Evolutionary conservation across 64 coral and sea anemone species (phyloP), one percentile per base, ranked within the genome.

Genomic region (Montipora cactus): DNA sequence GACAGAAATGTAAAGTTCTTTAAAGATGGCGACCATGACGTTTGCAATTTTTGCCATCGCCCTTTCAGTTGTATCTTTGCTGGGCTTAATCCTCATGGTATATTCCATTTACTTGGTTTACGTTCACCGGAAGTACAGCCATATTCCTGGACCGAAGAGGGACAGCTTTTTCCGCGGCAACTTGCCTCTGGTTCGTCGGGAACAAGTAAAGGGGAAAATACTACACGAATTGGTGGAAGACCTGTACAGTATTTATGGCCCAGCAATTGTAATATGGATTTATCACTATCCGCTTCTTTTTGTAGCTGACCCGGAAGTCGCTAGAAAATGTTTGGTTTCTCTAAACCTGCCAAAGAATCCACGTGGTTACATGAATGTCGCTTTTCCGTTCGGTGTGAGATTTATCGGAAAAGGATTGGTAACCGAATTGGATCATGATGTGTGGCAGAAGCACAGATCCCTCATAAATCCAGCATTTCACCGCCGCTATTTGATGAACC

Each of bases 391-490:
- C 50, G 89, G 89, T 5, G 48, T 81, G 14, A 87, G 92, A 47
- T 45, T 89, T 0, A 66, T 79, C 7, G 95, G 95, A 4, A 68
- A 62, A 19, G 95, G 95, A 49, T 70, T 97, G 11, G 52, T 97
- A 1, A 91, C 76, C 8, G 95, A 97, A 67, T 15, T 57, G 28
- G 81, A 96, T 23, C 83, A 86, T 47, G 51, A 28, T 0, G 44
- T 82, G 4, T 96, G 95, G 95, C 91, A 94, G 62, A 93, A 83
- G 21, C 90, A 78, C 61, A 78, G 95, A 67, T 79, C 72, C 44
- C 80, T 86, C 5, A 44, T 96, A 15, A 96, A 96, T 11, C 95
- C 92, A 8, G 96, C 96, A 59, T 97, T 97, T 79, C 92, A 97
- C 79, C 81, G 84, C 7, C 94, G 94, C 46, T 94, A 92, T 44